Evolutionary conservation across 2,797 vertebrate genomes (phyloP).

Genomic region (Pangasius djambal): DNA sequence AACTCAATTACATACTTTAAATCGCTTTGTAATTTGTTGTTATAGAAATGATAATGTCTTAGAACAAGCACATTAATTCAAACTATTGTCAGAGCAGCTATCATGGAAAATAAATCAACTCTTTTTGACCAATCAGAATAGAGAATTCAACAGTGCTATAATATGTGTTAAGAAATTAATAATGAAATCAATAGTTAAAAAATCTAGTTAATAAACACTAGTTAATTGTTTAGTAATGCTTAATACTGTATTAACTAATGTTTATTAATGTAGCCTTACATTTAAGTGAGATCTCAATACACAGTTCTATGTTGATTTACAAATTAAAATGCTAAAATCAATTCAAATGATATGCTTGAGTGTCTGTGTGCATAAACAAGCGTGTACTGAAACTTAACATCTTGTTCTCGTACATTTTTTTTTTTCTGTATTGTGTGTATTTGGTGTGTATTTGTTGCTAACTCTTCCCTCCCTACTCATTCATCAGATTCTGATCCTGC

Average conservation of each 20-base stretch:
- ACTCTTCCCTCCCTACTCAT: not conserved
- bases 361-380: not conserved
- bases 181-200: not conserved
- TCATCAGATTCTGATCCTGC: slow-evolving; percentile 14
- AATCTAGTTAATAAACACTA: not conserved
- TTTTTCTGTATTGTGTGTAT: not conserved
- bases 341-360: not conserved
- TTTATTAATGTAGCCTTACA: not conserved
- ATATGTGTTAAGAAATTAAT: not conserved
- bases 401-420: not conserved
- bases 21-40: not conserved
- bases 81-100: not conserved
- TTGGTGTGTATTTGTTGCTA: not conserved
- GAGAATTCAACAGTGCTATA: not conserved
- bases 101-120: not conserved
- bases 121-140: not conserved
- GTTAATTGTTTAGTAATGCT: not conserved
- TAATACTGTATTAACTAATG: not conserved
- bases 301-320: not conserved
- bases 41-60: not conserved
- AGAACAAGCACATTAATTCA: not conserved
- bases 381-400: not conserved
- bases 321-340: not conserved
- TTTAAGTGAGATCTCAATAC: not conserved
- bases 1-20: not conserved